These are phyloP conservation scores for Willisornis vidua DNA, from an alignment of 2,113 vertebrate genomes.

Conservation along the genomic window DNA sequence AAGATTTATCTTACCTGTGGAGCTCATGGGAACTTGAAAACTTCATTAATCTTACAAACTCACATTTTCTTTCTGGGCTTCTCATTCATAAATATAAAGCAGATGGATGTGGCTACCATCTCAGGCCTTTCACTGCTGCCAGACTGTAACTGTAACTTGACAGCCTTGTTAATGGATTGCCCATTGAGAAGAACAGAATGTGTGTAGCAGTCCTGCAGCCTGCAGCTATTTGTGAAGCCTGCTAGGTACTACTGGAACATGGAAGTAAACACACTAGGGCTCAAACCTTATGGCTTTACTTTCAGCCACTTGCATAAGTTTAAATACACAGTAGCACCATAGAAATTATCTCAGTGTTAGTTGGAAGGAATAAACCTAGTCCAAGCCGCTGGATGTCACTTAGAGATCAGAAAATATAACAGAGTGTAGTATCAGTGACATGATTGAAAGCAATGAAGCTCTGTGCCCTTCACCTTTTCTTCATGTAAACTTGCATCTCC, in stretches of 20 bases:
- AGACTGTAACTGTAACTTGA: neutral
- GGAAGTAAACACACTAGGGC: neutral
- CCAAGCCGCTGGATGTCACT: neutral
- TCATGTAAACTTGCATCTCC: neutral
- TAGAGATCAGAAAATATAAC: neutral
- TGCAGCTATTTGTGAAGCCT: neutral
- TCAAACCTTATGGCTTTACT: neutral
- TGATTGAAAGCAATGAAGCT: neutral
- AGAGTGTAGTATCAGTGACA: neutral
- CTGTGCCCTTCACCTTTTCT: neutral
- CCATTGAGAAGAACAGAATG: neutral
- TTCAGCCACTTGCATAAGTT: neutral
- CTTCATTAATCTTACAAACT: neutral
- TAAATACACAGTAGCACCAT: neutral
- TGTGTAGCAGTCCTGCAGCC: fast-evolving
- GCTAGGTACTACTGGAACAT: neutral
- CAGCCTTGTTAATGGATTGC: neutral
- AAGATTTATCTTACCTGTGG: neutral
- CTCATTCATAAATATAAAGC: neutral
- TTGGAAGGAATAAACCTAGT: neutral
- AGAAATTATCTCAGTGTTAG: neutral
- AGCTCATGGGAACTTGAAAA: neutral
- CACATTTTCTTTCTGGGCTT: neutral
- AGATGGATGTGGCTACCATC: neutral
- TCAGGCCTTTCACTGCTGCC: neutral